Evolutionary conservation across 2,113 vertebrate genomes (phyloP), one percentile per base, ranked within the genome.

Genomic region (Carettochelys insculpta): DNA sequence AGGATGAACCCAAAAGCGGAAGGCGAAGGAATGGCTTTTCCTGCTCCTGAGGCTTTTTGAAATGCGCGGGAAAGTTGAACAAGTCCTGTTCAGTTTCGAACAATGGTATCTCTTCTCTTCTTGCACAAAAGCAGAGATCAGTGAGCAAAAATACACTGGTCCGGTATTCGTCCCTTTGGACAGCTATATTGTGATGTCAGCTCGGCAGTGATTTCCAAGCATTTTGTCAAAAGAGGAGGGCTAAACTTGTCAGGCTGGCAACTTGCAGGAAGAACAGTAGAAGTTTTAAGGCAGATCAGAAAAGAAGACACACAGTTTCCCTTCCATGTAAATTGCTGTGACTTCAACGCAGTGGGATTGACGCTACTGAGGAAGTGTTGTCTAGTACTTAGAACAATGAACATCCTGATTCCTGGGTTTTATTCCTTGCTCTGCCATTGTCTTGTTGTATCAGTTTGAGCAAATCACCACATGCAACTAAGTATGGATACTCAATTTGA

Each of bases 311-410:
- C 0, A 1, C 82, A 50, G 86, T 91, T 91, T 77, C 51, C 68
- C 58, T 82, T 91, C 86, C 91, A 87, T 81, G 88, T 81, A 90
- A 93, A 88, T 80, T 86, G 54, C 0, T 45, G 86, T 96, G 92
- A 96, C 90, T 93, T 20, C 90, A 94, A 91, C 65, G 11, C 43
- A 20, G 38, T n/a, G n/a, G 1, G 51, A 93, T 94, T 92, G 95
- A 76, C 93, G 24, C 14, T 45, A 76, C 51, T 93, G 80, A 73
- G 0, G 10, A 65, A 68, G n/a, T 14, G 20, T 41, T 79, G 34
- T 25, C n/a, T 38, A 91, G 93, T 85, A 93, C 93, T 82, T 95
- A 79, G 53, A 94, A 95, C 89, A 93, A 89, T 61, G 58, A 54
- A 85, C 51, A 53, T n/a, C 58, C 61, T 79, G 24, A 41, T 13